These are phyloP conservation scores for Physella acuta DNA, from an alignment of 1,140 invertebrate species.

Conservation along the genomic window DNA sequence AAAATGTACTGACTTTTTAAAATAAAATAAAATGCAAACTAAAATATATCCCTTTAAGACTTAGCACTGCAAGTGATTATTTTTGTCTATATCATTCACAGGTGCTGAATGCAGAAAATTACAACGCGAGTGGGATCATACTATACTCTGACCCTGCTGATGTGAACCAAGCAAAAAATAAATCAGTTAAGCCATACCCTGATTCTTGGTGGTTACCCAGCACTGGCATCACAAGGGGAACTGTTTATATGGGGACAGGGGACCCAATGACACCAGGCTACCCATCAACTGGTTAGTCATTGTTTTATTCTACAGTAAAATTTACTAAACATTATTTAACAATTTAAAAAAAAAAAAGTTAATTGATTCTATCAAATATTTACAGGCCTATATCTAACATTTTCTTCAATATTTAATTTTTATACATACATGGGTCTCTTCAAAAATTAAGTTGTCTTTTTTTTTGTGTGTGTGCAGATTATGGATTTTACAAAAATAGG, in stretches of 20 bases:
- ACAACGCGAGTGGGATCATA: slow-evolving; percentile 58
- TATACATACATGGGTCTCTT: too few relatives aligned
- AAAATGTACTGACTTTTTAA: not conserved
- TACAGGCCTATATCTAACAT: not conserved
- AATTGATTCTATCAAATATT: not conserved
- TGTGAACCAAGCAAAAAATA: slow-evolving; percentile 49
- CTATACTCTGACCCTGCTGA: slow-evolving; percentile 64
- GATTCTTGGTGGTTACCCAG: slow-evolving; percentile 62
- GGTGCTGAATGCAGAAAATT: slow-evolving; percentile 53
- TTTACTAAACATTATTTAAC: not conserved
- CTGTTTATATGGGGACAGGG: slow-evolving; percentile 50
- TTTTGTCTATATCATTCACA: too few relatives aligned
- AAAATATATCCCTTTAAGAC: not conserved
- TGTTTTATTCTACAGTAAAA: not conserved
- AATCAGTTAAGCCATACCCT: slow-evolving; percentile 58
- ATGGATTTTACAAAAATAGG: slow-evolving; percentile 26
- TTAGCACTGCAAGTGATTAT: too few relatives aligned
- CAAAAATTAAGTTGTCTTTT: too few relatives aligned
- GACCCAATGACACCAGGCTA: slow-evolving; percentile 61
- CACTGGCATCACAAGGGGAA: slow-evolving; percentile 59
- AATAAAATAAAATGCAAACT: too few relatives aligned
- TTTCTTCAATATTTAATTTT: not conserved
- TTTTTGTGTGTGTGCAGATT: too few relatives aligned
- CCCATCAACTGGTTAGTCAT: slow-evolving; percentile 47
- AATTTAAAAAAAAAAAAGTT: too few relatives aligned